phyloP scores from a whole-genome alignment of 2,113 vertebrate species.

The Bufo bufo region DNA sequence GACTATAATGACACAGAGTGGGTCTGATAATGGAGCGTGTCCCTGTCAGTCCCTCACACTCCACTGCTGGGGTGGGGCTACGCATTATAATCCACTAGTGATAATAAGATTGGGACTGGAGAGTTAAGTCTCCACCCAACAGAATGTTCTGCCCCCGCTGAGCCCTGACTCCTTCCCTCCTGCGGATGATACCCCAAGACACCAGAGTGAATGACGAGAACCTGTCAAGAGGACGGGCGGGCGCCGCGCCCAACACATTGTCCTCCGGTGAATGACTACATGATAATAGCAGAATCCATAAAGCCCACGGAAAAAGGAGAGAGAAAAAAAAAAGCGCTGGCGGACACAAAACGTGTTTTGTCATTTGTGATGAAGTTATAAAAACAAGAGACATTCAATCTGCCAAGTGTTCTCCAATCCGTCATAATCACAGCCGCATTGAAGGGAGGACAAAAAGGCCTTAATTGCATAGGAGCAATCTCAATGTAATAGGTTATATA shows the following conservation, averaged over 20 bases:
- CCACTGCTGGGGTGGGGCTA: no score
- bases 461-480: slow-evolving; percentile 99
- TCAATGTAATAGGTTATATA: slow-evolving; percentile 99
- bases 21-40: no score
- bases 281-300: slow-evolving; percentile 99
- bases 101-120: no score
- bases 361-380: slow-evolving; percentile 98
- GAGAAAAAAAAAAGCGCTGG: slow-evolving; percentile 72
- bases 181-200: neutral
- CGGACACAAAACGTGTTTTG: slow-evolving; percentile 99
- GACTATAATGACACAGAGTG: no score
- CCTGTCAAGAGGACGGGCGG: slow-evolving; percentile 52
- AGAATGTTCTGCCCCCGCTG: no score
- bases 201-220: slow-evolving; percentile 34
- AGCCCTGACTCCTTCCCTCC: no score
- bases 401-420: slow-evolving; percentile 98
- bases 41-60: no score
- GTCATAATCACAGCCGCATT: slow-evolving; percentile 99
- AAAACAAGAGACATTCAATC: slow-evolving; percentile 99
- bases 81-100: no score
- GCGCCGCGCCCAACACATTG: slow-evolving; percentile 79
- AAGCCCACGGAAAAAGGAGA: slow-evolving; percentile 85
- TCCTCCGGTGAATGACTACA: slow-evolving; percentile 90
- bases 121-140: no score
- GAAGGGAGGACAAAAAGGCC: slow-evolving; percentile 99